phyloP scores from a whole-genome alignment of 1,140 invertebrate species.

The Manduca sexta region DNA sequence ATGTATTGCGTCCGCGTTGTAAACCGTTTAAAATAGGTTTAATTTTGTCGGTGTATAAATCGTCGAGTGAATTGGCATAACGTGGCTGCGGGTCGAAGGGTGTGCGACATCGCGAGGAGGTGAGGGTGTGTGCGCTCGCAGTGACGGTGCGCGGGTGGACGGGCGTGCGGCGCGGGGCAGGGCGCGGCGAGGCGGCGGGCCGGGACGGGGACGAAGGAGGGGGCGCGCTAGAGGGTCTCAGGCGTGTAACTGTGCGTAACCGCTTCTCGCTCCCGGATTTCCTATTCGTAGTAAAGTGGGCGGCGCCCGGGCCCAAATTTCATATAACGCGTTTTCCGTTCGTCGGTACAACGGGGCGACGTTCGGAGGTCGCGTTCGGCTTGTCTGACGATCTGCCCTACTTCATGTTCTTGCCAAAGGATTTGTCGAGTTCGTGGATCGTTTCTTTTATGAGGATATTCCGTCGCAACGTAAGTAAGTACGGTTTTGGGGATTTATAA shows the following conservation, averaged over 20 bases:
- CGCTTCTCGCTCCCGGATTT: conserved; percentile 72
- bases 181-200: conserved; percentile 27
- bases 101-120: conserved; percentile 39
- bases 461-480: conserved; percentile 49
- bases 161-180: conserved; percentile 25
- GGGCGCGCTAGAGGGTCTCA: conserved; percentile 52
- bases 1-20: conserved; percentile 37
- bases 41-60: conserved; percentile 73
- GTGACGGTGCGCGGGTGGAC: conserved; percentile 11
- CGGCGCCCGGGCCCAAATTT: conserved; percentile 63
- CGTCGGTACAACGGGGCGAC: conserved; percentile 48
- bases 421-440: conserved; percentile 63
- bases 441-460: conserved; percentile 63
- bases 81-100: conserved; percentile 52
- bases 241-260: conserved; percentile 74
- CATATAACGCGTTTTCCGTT: conserved; percentile 61
- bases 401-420: conserved; percentile 65
- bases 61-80: conserved; percentile 69
- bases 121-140: conserved; percentile 17
- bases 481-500: conserved; percentile 58
- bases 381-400: conserved; percentile 63
- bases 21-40: conserved; percentile 66
- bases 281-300: conserved; percentile 71
- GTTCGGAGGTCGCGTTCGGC: conserved; percentile 57
- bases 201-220: conserved; percentile 26